phyloP scores from a whole-genome alignment of 2,888 invertebrate genomes.

The Parascotia fuliginaria region DNA sequence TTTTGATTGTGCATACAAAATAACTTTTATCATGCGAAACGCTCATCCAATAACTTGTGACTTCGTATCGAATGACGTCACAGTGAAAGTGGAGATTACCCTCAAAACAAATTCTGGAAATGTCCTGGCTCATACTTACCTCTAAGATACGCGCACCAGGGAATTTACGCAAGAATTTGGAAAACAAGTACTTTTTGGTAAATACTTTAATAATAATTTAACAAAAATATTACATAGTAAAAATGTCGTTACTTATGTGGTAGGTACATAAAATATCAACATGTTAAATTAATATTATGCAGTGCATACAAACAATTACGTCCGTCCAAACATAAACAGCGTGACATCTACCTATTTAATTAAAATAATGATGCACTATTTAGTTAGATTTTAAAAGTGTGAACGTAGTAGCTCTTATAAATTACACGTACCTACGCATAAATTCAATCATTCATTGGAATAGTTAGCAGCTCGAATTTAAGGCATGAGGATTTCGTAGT shows the following conservation, averaged over 20 bases:
- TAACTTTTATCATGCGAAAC: too few species aligned
- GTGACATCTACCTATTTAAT: constrained; percentile 30
- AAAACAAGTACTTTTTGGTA: constrained; percentile 31
- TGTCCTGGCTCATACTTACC: too few species aligned
- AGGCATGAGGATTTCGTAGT: constrained; percentile 91
- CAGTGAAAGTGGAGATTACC: too few species aligned
- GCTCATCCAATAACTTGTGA: too few species aligned
- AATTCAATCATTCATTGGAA: constrained; percentile 35
- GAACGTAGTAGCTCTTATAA: constrained; percentile 34
- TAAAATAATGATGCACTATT: constrained; percentile 26
- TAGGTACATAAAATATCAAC: constrained; percentile 23
- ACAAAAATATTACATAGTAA: constrained; percentile 45
- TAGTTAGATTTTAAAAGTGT: constrained; percentile 16
- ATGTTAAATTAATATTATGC: constrained; percentile 47
- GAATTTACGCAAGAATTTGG: too few species aligned
- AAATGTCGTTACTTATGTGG: constrained; percentile 22
- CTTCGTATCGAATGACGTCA: too few species aligned
- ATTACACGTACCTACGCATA: constrained; percentile 20
- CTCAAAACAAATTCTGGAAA: too few species aligned
- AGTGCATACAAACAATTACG: constrained; percentile 47
- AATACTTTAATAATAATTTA: constrained; percentile 48
- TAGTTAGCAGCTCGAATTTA: constrained; percentile 43
- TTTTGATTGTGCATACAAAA: too few species aligned
- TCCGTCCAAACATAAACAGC: constrained; percentile 45
- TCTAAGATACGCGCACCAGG: too few species aligned